Conservation (phyloP, 2,113 vertebrate species). For the Sciurus niger region DNA sequence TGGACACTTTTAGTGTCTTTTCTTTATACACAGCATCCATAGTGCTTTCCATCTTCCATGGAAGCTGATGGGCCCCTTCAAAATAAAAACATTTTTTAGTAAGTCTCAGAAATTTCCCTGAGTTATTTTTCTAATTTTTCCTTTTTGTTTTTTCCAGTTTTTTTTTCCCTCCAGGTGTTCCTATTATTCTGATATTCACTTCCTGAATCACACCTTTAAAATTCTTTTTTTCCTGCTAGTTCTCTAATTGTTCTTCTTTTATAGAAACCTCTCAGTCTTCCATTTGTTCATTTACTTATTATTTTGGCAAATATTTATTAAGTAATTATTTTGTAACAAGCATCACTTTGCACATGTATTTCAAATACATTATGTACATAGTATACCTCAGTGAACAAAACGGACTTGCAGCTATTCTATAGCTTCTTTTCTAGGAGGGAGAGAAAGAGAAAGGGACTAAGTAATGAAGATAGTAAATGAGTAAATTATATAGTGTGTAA, state of each 20-base stretch:
- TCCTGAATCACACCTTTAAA: background rate
- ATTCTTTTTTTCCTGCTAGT: background rate
- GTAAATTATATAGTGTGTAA: background rate
- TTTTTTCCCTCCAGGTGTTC: background rate
- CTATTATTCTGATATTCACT: background rate
- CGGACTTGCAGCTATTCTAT: background rate
- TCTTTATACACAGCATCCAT: background rate
- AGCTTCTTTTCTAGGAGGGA: background rate
- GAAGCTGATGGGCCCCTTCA: background rate
- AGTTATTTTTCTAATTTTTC: background rate
- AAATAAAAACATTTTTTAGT: background rate
- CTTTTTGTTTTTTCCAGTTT: background rate
- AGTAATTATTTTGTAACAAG: background rate
- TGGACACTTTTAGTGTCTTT: background rate
- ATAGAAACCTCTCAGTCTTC: background rate
- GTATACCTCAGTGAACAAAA: background rate
- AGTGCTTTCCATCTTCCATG: background rate
- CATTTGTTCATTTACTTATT: background rate
- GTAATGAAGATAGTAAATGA: background rate
- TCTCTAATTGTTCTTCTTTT: background rate
- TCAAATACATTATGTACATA: background rate
- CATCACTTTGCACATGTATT: background rate
- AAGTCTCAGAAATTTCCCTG: background rate
- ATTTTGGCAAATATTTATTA: background rate
- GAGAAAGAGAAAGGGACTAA: conserved; percentile 25